Conservation (phyloP, 1,140 invertebrate genomes). For the Bombus superbus region DNA sequence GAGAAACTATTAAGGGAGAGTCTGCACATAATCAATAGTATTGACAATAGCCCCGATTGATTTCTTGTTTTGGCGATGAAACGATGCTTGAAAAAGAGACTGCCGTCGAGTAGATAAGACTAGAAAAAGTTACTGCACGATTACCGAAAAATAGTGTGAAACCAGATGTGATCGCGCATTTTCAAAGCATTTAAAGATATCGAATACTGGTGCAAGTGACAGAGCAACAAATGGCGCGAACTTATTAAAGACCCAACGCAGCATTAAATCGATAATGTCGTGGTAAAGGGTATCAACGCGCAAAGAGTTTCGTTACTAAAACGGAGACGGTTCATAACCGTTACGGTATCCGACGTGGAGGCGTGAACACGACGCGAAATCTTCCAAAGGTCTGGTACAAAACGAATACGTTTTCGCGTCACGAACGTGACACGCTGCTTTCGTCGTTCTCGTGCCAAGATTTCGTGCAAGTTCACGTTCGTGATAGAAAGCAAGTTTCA, state of each 20-base stretch:
- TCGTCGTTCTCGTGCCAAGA: neutral
- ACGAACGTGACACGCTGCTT: neutral
- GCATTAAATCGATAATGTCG: constrained; percentile 40
- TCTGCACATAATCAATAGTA: neutral
- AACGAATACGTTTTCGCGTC: no score
- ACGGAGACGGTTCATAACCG: constrained; percentile 60
- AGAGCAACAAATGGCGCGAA: no score
- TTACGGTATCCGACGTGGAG: constrained; percentile 13
- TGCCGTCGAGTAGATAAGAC: no score
- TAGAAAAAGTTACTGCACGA: no score
- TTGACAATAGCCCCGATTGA: neutral
- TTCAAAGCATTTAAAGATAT: no score
- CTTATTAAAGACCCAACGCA: no score
- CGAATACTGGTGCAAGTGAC: no score
- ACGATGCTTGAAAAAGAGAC: no score
- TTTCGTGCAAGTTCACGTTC: constrained; percentile 7
- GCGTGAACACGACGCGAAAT: neutral
- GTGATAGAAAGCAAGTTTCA: neutral
- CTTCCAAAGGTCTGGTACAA: neutral
- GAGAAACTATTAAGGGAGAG: neutral
- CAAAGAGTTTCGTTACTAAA: constrained; percentile 55
- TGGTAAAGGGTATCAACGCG: constrained; percentile 5
- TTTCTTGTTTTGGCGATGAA: no score
- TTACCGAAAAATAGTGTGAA: no score
- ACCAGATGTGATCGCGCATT: no score